Percentiles rank a stretch among this genome's conserved stretches.
Conservation (phyloP, 2,797 vertebrate genomes). For the Falco berigora region DNA sequence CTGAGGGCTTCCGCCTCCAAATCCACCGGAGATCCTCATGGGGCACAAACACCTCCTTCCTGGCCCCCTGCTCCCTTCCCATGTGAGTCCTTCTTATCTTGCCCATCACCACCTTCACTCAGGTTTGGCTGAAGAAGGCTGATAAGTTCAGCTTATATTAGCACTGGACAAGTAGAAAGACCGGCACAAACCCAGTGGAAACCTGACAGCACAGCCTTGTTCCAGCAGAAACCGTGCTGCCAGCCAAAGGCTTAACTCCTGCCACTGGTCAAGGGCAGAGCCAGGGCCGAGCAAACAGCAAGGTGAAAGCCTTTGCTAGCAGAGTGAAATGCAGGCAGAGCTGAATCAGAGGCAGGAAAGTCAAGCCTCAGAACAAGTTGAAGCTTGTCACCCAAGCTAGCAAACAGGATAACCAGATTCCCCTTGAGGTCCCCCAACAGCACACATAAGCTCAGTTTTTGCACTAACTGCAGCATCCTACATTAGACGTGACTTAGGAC, state of each 20-base stretch:
- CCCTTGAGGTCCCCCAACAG: not conserved
- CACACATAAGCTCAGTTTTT: not conserved
- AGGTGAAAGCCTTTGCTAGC: not conserved
- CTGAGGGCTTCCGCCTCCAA: accelerated
- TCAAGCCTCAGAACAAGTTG: not conserved
- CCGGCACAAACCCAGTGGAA: not conserved
- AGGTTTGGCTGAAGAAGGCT: not conserved
- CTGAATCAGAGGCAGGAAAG: not conserved
- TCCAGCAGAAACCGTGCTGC: not conserved
- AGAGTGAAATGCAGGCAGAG: not conserved
- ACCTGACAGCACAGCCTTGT: not conserved
- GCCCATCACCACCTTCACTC: not conserved
- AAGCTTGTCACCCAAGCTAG: not conserved
- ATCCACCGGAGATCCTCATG: not conserved
- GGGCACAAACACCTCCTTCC: not conserved
- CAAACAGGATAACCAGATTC: not conserved
- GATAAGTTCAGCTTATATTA: not conserved
- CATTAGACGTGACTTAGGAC: not conserved
- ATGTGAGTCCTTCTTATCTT: not conserved
- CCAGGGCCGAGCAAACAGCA: not conserved
- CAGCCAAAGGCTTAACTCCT: not conserved
- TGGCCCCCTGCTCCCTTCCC: not conserved
- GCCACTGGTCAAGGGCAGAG: not conserved
- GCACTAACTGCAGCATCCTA: not conserved
- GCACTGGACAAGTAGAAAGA: not conserved